Base-by-base conservation (phyloP, 2,113 vertebrate genomes). In the Corythornis madagascariensis region DNA sequence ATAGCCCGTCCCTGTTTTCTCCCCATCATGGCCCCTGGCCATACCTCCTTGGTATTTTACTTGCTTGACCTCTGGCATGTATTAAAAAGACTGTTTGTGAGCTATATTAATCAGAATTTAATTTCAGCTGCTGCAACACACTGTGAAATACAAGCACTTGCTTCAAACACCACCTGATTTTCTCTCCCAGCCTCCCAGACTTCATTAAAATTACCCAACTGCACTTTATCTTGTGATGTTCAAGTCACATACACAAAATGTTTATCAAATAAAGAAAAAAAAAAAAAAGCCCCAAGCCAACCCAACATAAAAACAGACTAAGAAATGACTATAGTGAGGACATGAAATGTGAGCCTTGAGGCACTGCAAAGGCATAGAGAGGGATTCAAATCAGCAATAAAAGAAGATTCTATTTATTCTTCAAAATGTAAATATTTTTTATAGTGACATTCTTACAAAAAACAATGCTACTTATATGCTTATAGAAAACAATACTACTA, bases 21-120 rank as follows among this genome's bases (percentile, higher is more conserved):
- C 38, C 45, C 38, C 9, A 18, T 75, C 60, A 15, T 33, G 4
- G 4, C 56, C 22, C 25, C 42, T 40, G 28, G 83, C 76, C 59
- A 31, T 57, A 61, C 48, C 4, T 74, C 61, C 47, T 60, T 73
- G 11, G n/a, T 69, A n/a, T 86, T 76, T 56, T 11, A 38, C 18
- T 78, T 59, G 18, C 64, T 75, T 70, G 79, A 88, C 76, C 73
- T 82, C 77, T 71, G 19, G 24, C 35, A 24, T 10, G 2, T 61
- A 50, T 56, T 72, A 47, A 85, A 86, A 90, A 47, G 11, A 56
- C 59, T 15, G 31, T 21, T 65, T 81, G 69, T 61, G 86, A 80
- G 53, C 48, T 83, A 11, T 63, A 91, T 86, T 89, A 89, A 88
- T 86, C 69, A 53, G 67, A 80, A 81, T 74, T 91, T 89, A 53